Conservation (phyloP, 2,888 invertebrate genomes). For the Ceriagrion tenellum region DNA sequence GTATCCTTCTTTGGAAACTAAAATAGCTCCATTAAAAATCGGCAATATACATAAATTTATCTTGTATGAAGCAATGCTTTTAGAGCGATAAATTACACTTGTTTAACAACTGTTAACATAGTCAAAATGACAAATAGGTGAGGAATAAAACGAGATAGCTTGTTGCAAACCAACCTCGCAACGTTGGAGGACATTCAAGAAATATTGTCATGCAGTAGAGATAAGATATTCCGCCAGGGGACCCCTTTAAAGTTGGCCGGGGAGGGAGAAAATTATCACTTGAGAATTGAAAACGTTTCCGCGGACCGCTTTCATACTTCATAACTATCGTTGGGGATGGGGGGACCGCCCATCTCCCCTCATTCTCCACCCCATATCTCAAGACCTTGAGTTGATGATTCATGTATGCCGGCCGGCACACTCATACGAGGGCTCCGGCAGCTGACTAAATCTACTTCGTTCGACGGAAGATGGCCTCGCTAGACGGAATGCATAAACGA, state of each 20-base stretch:
- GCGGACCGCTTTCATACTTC: background rate
- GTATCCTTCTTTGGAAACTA: background rate
- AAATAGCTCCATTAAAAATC: background rate
- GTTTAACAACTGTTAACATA: too few relatives aligned
- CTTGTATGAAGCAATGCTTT: too few relatives aligned
- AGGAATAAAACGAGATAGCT: background rate
- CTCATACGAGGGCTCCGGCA: background rate
- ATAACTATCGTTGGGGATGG: background rate
- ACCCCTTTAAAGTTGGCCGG: background rate
- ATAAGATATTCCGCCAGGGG: background rate
- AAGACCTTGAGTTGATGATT: background rate
- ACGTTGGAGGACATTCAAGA: background rate
- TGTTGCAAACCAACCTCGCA: background rate
- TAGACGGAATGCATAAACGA: constrained; percentile 11
- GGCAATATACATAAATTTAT: background rate
- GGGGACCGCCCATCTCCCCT: background rate
- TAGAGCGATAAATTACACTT: too few relatives aligned
- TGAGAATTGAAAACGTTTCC: background rate
- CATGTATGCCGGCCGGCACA: background rate
- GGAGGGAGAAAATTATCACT: background rate
- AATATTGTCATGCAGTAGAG: background rate
- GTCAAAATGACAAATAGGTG: background rate
- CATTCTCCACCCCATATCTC: background rate
- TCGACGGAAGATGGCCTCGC: background rate
- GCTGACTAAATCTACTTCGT: background rate